Conservation (phyloP, 2,113 vertebrate genomes). For the Planiliza haematocheilus region DNA sequence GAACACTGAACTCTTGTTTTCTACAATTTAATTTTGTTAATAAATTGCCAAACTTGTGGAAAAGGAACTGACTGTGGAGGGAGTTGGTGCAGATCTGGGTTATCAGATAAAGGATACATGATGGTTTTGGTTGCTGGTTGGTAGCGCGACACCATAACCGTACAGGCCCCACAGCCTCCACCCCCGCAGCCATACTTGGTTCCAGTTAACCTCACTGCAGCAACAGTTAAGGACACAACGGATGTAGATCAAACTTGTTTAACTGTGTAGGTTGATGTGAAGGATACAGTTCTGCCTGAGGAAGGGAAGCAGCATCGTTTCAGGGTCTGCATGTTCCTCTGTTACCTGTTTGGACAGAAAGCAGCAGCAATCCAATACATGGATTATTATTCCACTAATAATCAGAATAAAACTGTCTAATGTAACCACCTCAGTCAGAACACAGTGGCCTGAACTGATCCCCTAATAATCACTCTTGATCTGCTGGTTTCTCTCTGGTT, state of each 20-base stretch:
- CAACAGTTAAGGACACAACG: constrained; percentile 51
- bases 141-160: constrained; percentile 88
- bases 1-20: constrained; percentile 13
- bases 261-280: neutral
- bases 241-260: too few species aligned
- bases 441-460: too few species aligned
- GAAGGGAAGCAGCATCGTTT: constrained; percentile 84
- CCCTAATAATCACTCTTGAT: too few species aligned
- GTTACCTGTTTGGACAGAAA: constrained; percentile 66
- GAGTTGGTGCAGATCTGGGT: too few species aligned
- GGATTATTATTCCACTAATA: too few species aligned
- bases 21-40: neutral
- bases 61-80: too few species aligned
- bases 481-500: too few species aligned
- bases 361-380: neutral
- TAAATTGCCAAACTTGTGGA: neutral
- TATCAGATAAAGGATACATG: constrained; percentile 83
- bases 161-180: constrained; percentile 89
- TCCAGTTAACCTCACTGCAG: constrained; percentile 85
- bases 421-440: too few species aligned
- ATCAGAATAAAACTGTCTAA: too few species aligned
- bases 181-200: constrained; percentile 89
- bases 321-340: constrained; percentile 85
- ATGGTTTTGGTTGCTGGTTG: constrained; percentile 81
- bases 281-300: constrained; percentile 86